Base-by-base conservation (phyloP, 2,113 vertebrate species). In the Brachypodius melanocephalos region DNA sequence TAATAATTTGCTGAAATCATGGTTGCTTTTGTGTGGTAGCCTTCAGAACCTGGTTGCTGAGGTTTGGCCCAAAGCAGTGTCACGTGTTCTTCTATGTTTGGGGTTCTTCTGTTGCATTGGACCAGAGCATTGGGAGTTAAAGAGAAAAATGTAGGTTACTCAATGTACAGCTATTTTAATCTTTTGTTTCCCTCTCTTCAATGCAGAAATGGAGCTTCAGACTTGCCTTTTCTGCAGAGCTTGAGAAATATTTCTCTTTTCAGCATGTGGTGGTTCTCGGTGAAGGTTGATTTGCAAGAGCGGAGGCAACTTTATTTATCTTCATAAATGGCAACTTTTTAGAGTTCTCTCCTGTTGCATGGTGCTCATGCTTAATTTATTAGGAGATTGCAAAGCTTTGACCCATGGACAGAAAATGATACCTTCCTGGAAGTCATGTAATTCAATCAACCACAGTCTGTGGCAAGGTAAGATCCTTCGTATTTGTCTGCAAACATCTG, bases 331-430 rank as follows among this genome's bases (percentile, higher is more conserved):
- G 29, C 0, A 4, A 38, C 24, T 69, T 92, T 72, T 73, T 63
- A 29, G 45, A 46, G 17, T 68, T 92, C 51, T 91, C 42, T 90
- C 14, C 32, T 51, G 26, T 79, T 88, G 20, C 52, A 31, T 51
- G 32, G 24, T 92, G 68, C 34, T 88, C 26, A 36, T 69, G 51
- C 63, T 46, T 88, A 83, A 85, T 94, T 94, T 80, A 74, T 86
- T 73, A 69, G 43, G 55, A 22, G 14, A 88, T 67, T 85, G 46
- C 72, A 79, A 10, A 54, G 14, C 58, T 93, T 57, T 83, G 75
- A 49, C 74, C 36, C 36, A n/a, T 25, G 29, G 71, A 69, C 42
- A 28, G 59, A 83, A 85, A 90, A 55, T 51, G 3, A 43, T 54
- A 43, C 25, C 32, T 74, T 18, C 21, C 72, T 95, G 72, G 21